These are phyloP conservation scores for Podocnemis expansa DNA, from an alignment of 2,113 vertebrate genomes.

Conservation along the genomic window DNA sequence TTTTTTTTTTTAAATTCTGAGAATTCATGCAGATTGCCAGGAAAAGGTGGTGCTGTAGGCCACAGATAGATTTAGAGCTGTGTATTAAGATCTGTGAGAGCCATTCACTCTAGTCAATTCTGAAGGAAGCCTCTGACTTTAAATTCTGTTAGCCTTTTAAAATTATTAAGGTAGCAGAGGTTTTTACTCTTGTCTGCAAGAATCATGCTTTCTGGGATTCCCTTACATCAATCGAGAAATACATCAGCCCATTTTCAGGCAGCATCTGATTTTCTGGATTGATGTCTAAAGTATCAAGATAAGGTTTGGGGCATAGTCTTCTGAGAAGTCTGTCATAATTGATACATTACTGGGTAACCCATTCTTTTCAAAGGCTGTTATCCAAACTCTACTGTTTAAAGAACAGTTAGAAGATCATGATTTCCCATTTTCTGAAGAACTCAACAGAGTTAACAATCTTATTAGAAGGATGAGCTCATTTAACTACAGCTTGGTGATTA, in stretches of 20 bases:
- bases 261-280: neutral
- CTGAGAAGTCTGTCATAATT: neutral
- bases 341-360: neutral
- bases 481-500: neutral
- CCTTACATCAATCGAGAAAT: neutral
- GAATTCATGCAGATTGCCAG: neutral
- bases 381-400: neutral
- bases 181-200: neutral
- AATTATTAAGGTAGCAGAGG: neutral
- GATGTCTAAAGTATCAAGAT: neutral
- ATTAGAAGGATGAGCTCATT: neutral
- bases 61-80: neutral
- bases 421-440: neutral
- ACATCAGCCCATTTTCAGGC: neutral
- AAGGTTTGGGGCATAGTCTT: neutral
- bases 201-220: neutral
- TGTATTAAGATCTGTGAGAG: neutral
- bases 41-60: neutral
- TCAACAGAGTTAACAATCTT: neutral
- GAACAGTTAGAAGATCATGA: neutral
- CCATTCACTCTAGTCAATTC: neutral
- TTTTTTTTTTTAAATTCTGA: neutral
- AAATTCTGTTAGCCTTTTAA: neutral
- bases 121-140: neutral
- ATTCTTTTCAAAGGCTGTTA: neutral